A percentile compares a stretch with the other conserved stretches of the same genome.
Evolutionary conservation across 2,797 vertebrate genomes (phyloP).

Genomic region (Amazonetta brasiliensis): DNA sequence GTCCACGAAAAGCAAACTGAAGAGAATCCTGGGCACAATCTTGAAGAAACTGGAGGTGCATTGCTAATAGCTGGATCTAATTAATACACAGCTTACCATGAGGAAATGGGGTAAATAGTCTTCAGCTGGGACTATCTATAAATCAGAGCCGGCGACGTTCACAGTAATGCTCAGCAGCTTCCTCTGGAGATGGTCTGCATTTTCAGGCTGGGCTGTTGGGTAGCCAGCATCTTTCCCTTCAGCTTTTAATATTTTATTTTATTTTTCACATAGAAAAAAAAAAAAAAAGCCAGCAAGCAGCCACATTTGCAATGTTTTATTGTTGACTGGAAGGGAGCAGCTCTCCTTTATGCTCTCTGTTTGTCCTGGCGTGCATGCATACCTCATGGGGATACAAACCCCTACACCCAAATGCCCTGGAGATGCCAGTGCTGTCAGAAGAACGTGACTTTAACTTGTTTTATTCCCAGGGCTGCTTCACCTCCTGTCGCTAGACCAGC

Average conservation of each 20-base stretch:
- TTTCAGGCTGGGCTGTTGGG: background rate
- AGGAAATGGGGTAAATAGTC: conserved; percentile 46
- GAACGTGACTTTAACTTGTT: background rate
- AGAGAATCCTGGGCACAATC: background rate
- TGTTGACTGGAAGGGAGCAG: background rate
- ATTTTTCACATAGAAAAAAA: background rate
- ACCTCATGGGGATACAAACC: accelerated
- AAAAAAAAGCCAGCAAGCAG: no score
- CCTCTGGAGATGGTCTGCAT: background rate
- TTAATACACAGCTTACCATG: background rate
- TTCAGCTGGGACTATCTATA: conserved; percentile 29
- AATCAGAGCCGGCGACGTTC: background rate
- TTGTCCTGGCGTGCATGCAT: accelerated
- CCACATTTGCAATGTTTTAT: accelerated
- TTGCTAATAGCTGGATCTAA: conserved; percentile 22
- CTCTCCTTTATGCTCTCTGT: background rate
- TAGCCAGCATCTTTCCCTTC: background rate
- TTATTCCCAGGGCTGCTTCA: accelerated
- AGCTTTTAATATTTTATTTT: background rate
- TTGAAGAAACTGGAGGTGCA: background rate
- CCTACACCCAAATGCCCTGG: background rate
- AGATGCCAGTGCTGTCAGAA: background rate
- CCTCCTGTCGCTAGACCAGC: background rate
- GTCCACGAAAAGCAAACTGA: background rate
- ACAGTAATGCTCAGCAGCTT: background rate